phyloP scores from a whole-genome alignment of 2,888 invertebrate genomes.

The Maniola hyperantus region DNA sequence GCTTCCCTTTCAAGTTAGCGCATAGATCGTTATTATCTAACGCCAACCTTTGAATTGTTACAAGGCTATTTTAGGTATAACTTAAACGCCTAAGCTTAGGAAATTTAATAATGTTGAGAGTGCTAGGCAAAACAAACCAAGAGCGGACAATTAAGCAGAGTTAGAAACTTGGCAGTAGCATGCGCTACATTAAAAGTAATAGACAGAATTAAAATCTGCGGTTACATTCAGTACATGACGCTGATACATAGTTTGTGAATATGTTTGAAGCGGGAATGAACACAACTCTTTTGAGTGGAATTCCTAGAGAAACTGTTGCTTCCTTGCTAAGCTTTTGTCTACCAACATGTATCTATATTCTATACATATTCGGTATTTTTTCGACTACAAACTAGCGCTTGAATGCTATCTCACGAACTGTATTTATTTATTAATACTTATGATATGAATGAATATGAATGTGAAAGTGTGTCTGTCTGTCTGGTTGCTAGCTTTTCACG shows the following conservation, averaged over 20 bases:
- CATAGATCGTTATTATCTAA: not conserved
- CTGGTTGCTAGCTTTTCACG: too few species aligned
- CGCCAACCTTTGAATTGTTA: not conserved
- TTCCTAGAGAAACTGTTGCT: not conserved
- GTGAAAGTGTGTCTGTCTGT: too few species aligned
- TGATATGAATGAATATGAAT: too few species aligned
- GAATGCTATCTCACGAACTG: too few species aligned
- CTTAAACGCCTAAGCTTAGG: not conserved
- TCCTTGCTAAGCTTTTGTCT: not conserved
- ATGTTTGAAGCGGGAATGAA: constrained; percentile 3
- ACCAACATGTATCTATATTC: not conserved
- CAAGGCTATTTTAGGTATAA: not conserved
- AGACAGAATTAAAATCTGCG: constrained; percentile 17
- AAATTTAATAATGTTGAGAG: constrained; percentile 10
- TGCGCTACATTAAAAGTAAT: constrained; percentile 19
- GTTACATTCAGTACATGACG: constrained; percentile 7
- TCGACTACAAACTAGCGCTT: too few species aligned
- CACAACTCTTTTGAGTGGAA: not conserved
- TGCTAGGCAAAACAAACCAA: constrained; percentile 1
- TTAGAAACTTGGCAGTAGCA: constrained; percentile 14
- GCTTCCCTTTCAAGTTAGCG: not conserved
- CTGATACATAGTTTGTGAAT: constrained; percentile 5
- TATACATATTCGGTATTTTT: too few species aligned
- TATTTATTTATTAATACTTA: too few species aligned
- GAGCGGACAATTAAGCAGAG: constrained; percentile 9